phyloP scores from a whole-genome alignment of 2,888 invertebrate species.

The Phyto melanocephala region DNA sequence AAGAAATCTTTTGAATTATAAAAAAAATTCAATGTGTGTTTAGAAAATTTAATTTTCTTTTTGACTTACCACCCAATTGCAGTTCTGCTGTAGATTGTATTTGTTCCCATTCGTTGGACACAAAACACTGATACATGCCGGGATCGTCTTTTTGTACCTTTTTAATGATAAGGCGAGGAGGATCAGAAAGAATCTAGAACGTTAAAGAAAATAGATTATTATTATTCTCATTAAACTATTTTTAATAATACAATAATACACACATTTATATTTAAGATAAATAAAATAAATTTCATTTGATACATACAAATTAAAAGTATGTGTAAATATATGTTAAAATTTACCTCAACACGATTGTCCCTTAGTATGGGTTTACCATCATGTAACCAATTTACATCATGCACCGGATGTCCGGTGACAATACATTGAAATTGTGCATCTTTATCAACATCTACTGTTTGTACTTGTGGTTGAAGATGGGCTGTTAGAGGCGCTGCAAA shows the following conservation, averaged over 20 bases:
- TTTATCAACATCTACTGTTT: slow-evolving; percentile 90
- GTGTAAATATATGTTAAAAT: slow-evolving; percentile 71
- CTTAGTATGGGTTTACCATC: slow-evolving; percentile 84
- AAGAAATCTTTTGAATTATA: too few species aligned
- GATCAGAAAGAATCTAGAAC: slow-evolving; percentile 77
- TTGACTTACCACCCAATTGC: slow-evolving; percentile 86
- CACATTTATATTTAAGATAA: background rate
- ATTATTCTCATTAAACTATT: too few species aligned
- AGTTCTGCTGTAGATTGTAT: slow-evolving; percentile 90
- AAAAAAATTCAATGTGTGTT: too few species aligned
- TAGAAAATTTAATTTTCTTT: background rate
- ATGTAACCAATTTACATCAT: slow-evolving; percentile 89
- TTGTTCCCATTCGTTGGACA: slow-evolving; percentile 90
- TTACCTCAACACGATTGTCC: slow-evolving; percentile 82
- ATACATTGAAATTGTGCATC: slow-evolving; percentile 93
- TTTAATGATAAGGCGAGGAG: slow-evolving; percentile 82
- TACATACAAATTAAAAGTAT: slow-evolving; percentile 18
- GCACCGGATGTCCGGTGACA: slow-evolving; percentile 91
- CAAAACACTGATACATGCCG: slow-evolving; percentile 95
- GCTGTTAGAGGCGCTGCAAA: slow-evolving; percentile 87
- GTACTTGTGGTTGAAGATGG: slow-evolving; percentile 87
- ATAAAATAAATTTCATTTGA: background rate
- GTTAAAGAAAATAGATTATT: background rate
- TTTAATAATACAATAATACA: background rate
- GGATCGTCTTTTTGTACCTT: slow-evolving; percentile 89